A percentile compares a stretch with the other conserved stretches of the same genome.
phyloP scores from a whole-genome alignment of 2,113 vertebrate genomes.

The Dipodomys ordii region DNA sequence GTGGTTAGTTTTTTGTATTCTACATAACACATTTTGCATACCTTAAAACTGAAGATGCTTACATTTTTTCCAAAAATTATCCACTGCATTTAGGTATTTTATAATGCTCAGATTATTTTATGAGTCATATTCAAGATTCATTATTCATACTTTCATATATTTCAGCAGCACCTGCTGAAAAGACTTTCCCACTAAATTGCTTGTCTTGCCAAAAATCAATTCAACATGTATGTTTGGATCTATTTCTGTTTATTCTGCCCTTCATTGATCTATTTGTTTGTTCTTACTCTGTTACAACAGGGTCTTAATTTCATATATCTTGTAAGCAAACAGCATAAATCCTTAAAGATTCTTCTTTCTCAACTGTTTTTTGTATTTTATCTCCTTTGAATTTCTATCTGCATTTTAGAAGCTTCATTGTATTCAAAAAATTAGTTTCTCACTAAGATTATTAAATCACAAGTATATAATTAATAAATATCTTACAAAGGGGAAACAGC shows the following conservation, averaged over 20 bases:
- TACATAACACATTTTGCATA: neutral
- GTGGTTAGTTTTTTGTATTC: neutral
- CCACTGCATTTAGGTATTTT: neutral
- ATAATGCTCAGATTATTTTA: constrained; percentile 24
- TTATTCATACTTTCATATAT: neutral
- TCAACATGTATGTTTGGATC: neutral
- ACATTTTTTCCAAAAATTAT: neutral
- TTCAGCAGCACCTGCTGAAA: neutral
- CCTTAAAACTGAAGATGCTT: neutral
- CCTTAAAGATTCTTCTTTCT: neutral
- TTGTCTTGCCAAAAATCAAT: constrained; percentile 27
- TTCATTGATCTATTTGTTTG: constrained; percentile 37
- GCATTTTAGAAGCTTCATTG: neutral
- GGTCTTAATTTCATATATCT: constrained; percentile 7
- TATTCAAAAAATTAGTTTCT: neutral
- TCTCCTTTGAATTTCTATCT: neutral
- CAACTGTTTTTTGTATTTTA: neutral
- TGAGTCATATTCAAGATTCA: neutral
- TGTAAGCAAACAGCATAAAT: neutral
- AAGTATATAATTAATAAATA: neutral
- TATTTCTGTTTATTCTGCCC: neutral
- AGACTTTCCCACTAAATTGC: neutral
- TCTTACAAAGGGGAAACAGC: neutral
- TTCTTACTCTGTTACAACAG: neutral
- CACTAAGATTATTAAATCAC: neutral